Percentiles rank a stretch among this genome's conserved stretches.
Conservation (phyloP, 2,113 vertebrate genomes). For the Alexandromys fortis region DNA sequence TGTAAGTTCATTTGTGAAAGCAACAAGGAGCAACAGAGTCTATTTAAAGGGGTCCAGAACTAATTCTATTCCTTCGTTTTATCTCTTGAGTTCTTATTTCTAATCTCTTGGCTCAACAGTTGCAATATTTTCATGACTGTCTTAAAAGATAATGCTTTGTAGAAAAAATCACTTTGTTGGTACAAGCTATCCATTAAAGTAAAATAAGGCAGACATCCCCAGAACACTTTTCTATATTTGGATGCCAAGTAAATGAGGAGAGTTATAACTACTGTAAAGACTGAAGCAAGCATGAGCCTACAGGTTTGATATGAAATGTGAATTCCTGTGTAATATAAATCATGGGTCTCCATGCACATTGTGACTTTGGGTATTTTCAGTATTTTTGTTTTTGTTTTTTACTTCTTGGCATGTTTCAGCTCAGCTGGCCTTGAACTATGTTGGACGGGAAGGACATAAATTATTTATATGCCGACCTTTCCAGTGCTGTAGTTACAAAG, state of each 20-base stretch:
- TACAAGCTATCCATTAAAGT: neutral
- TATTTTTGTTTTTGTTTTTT: neutral
- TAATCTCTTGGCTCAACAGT: neutral
- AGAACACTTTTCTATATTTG: neutral
- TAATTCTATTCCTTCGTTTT: fast-evolving
- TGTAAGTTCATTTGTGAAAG: neutral
- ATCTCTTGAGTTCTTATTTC: neutral
- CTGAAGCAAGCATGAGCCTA: neutral
- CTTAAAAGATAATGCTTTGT: neutral
- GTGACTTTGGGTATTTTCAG: neutral
- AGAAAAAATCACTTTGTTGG: neutral
- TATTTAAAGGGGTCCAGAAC: neutral
- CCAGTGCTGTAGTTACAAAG: neutral
- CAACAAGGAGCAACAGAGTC: neutral
- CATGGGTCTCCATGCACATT: neutral
- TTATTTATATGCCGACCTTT: neutral
- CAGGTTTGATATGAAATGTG: neutral
- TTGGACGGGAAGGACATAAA: neutral
- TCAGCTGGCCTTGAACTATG: neutral
- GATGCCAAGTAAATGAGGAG: neutral
- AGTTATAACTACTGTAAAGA: neutral
- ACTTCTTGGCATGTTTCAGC: neutral
- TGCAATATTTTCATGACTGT: neutral
- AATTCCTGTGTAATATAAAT: neutral
- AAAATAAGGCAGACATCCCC: neutral